Base-by-base conservation (phyloP, 2,888 invertebrate species). In the Ectemnius continuus region DNA sequence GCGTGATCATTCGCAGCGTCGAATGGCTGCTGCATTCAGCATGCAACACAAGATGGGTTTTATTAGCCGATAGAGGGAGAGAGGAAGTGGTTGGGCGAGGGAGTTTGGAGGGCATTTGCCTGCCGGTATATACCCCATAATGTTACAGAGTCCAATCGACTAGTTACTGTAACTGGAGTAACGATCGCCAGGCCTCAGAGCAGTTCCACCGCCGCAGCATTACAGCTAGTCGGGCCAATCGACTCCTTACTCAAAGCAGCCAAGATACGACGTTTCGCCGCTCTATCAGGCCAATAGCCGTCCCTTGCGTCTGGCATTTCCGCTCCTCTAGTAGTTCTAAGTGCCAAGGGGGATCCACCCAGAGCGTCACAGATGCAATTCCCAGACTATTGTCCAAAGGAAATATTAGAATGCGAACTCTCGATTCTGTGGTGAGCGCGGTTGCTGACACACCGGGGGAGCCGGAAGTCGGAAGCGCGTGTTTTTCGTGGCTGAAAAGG, bases 91-190 rank as follows among this genome's bases (percentile, higher is more conserved):
- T 11, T 36, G 36, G 36, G 8, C 8, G 52, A 52, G 52, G 52
- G 52, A 52, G 52, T 52, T 36, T 52, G 14, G 13, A 16, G 16
- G n/a, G 47, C 47, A 47, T 47, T 47, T 47, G n/a, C 47, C 47
- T 14, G 47, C 47, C 8, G 16, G 52, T 11, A 52, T 52, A 52
- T 52, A 52, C n/a, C 52, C 52, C 52, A 52, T 52, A 52, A 52
- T 52, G 16, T 52, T 52, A 52, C 52, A 14, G 52, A 52, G 52
- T 52, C 52, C 52, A 52, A 52, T 52, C 52, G 52, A 16, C 52
- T 52, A 16, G 52, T 16, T 52, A 16, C 52, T 52, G 52, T 52
- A 52, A 52, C 52, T 52, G 52, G 52, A 52, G 52, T 52, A 52
- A 52, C 52, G 52, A 52, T 52, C 52, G 16, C 4, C 14, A 52